Evolutionary conservation across 2,888 invertebrate genomes (phyloP).

Genomic region (Drosophila rubida): DNA sequence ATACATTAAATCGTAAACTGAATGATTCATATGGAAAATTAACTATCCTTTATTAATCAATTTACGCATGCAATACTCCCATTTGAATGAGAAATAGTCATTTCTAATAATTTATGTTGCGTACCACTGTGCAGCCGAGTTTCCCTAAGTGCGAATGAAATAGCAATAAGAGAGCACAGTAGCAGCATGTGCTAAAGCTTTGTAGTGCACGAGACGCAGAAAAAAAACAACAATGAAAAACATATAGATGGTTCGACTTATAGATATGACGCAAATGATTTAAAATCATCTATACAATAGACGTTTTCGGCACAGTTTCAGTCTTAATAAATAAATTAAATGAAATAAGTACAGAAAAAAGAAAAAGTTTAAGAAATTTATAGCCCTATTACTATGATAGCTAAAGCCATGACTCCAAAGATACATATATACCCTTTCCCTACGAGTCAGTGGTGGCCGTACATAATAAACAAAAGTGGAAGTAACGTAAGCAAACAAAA

Average conservation of each 20-base stretch:
- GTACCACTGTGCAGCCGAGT: slow-evolving; percentile 52
- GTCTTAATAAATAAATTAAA: no score
- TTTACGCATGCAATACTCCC: background rate
- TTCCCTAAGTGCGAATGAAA: slow-evolving; percentile 30
- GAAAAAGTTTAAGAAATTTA: background rate
- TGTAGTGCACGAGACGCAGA: slow-evolving; percentile 58
- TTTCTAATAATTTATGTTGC: slow-evolving; percentile 1
- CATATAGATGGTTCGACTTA: slow-evolving; percentile 1
- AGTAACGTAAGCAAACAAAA: slow-evolving; percentile 48
- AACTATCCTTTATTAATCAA: slow-evolving; percentile 10
- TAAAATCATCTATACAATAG: background rate
- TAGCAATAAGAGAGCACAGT: slow-evolving; percentile 16
- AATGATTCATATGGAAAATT: slow-evolving; percentile 54
- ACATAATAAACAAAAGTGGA: slow-evolving; percentile 22
- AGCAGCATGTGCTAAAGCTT: slow-evolving; percentile 46
- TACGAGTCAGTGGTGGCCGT: background rate
- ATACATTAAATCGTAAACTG: slow-evolving; percentile 30
- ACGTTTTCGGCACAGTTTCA: no score
- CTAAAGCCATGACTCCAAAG: background rate
- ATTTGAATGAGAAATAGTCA: background rate
- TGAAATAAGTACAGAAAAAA: background rate
- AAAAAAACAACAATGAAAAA: slow-evolving; percentile 43
- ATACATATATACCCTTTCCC: slow-evolving; percentile 17
- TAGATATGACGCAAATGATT: slow-evolving; percentile 20
- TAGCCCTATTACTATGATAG: background rate